Conservation (phyloP, 2,113 vertebrate species). For the Pelmatolapia mariae region DNA sequence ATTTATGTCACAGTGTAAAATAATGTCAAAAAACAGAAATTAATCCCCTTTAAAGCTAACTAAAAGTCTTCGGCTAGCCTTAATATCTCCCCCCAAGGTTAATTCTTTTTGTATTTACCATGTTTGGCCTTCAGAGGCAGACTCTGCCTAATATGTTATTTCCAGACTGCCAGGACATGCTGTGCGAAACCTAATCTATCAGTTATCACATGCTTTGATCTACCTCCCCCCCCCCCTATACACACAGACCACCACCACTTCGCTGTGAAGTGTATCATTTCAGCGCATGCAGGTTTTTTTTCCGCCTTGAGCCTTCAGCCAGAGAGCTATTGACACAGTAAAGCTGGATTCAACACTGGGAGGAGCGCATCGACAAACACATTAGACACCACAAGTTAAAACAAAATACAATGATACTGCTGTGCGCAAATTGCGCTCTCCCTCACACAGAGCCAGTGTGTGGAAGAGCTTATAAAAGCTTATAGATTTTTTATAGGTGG, state of each 20-base stretch:
- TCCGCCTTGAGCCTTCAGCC: background rate
- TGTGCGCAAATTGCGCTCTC: slow-evolving; percentile 6
- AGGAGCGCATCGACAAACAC: slow-evolving; percentile 48
- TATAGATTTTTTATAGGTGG: slow-evolving; percentile 53
- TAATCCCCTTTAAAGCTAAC: background rate
- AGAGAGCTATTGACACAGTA: slow-evolving; percentile 20
- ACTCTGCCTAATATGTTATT: background rate
- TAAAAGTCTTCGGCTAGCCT: background rate
- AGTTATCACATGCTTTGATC: background rate
- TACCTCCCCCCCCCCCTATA: background rate
- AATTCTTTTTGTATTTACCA: background rate
- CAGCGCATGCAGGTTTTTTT: background rate
- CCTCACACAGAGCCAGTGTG: slow-evolving; percentile 4
- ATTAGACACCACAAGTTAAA: slow-evolving; percentile 40
- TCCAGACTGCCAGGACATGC: slow-evolving; percentile 10
- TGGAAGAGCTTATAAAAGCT: slow-evolving; percentile 44
- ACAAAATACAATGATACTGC: slow-evolving; percentile 26
- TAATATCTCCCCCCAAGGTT: background rate
- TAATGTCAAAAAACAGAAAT: background rate
- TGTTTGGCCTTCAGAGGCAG: background rate
- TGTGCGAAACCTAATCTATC: slow-evolving; percentile 19
- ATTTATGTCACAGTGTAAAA: background rate
- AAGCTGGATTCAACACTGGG: background rate
- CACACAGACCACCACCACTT: background rate
- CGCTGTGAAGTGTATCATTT: background rate